These are phyloP conservation scores for Nipponia nippon DNA, from an alignment of 2,113 vertebrate species.

Conservation along the genomic window DNA sequence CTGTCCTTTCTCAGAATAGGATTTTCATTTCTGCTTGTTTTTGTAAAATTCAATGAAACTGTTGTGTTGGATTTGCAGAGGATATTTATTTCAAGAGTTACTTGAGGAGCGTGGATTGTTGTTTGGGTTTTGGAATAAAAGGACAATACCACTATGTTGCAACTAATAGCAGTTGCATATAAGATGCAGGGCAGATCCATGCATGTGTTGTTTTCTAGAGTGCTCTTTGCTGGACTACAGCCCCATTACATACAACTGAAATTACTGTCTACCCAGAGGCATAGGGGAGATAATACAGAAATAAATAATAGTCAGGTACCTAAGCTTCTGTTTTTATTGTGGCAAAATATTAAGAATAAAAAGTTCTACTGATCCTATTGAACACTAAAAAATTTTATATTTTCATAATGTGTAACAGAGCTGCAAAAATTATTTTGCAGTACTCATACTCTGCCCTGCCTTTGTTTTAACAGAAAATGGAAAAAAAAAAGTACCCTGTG, in stretches of 20 bases:
- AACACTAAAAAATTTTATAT: not conserved
- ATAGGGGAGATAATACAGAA: not conserved
- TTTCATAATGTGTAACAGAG: not conserved
- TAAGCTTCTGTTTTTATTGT: not conserved
- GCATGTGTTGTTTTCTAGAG: not conserved
- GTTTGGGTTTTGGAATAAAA: not conserved
- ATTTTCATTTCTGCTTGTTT: not conserved
- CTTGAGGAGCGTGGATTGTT: not conserved
- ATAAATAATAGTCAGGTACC: not conserved
- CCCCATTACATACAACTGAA: not conserved
- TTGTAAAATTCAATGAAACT: not conserved
- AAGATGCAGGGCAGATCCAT: not conserved
- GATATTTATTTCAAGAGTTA: not conserved
- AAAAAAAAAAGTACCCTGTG: not conserved
- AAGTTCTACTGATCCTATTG: not conserved
- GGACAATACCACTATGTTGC: not conserved
- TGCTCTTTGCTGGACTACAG: not conserved
- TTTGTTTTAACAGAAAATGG: not conserved
- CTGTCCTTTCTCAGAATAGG: not conserved
- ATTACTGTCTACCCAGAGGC: not conserved
- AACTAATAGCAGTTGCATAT: not conserved
- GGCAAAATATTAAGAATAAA: not conserved
- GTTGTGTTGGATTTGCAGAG: not conserved
- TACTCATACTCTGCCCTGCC: not conserved
- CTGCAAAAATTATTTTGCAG: not conserved